Conservation (phyloP, 2,113 vertebrate genomes). For the Thalassarche chlororhynchos region DNA sequence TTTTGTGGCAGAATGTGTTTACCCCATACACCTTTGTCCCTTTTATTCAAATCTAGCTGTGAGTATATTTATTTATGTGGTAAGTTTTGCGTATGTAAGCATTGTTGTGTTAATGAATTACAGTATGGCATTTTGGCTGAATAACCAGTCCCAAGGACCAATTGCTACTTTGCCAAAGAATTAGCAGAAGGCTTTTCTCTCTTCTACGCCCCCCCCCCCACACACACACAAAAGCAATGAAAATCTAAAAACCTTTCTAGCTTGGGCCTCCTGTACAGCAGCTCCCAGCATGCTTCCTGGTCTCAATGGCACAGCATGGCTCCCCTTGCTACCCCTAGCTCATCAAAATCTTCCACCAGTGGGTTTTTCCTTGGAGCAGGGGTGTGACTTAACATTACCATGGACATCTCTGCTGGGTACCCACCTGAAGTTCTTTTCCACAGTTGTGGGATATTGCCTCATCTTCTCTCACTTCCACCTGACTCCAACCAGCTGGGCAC, state of each 20-base stretch:
- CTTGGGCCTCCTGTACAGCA: neutral
- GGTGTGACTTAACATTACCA: neutral
- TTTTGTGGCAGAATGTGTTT: neutral
- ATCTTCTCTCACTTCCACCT: neutral
- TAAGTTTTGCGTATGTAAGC: neutral
- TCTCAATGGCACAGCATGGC: neutral
- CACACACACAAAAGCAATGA: neutral
- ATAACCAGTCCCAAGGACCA: neutral
- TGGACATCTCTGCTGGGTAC: neutral
- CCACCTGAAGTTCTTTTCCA: neutral
- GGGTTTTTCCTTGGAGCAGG: neutral
- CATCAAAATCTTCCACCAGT: neutral
- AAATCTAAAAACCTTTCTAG: neutral
- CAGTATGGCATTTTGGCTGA: neutral
- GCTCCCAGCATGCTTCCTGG: neutral
- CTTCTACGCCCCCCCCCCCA: neutral
- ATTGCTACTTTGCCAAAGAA: neutral
- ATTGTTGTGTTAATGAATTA: neutral
- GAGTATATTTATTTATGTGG: neutral
- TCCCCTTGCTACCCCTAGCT: neutral
- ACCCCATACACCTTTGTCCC: accelerated
- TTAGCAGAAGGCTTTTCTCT: neutral
- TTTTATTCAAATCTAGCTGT: neutral
- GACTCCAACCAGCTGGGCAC: neutral
- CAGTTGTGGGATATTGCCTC: neutral